Evolutionary conservation across 2,888 invertebrate genomes (phyloP).

Genomic region (Clistopyga incitator): DNA sequence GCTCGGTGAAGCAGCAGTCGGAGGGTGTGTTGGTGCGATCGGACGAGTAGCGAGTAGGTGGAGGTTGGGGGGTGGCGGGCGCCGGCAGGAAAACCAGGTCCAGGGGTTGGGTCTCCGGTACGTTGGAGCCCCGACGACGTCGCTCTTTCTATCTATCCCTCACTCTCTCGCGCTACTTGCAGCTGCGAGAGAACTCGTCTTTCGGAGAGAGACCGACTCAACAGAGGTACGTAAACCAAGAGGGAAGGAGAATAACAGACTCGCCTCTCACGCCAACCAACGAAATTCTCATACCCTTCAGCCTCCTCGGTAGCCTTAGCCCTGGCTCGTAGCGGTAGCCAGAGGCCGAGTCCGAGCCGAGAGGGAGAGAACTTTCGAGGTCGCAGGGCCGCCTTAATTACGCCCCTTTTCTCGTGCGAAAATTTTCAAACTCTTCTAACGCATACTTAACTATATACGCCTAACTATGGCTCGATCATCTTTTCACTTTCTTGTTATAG

Average conservation of each 20-base stretch:
- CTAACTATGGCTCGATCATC: too few relatives aligned
- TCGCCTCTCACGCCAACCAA: slow-evolving; percentile 74
- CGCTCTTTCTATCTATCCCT: slow-evolving; percentile 42
- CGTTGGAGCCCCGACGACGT: slow-evolving; percentile 62
- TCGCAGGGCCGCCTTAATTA: slow-evolving; percentile 80
- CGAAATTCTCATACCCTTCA: slow-evolving; percentile 42
- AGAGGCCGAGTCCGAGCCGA: slow-evolving; percentile 78
- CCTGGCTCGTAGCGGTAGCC: slow-evolving; percentile 72
- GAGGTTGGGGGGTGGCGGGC: slow-evolving; percentile 59
- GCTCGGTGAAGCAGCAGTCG: slow-evolving; percentile 72
- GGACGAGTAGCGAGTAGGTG: slow-evolving; percentile 54
- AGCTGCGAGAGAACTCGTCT: slow-evolving; percentile 52
- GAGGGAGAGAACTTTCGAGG: slow-evolving; percentile 76
- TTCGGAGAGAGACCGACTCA: slow-evolving; percentile 69
- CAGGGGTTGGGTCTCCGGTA: slow-evolving; percentile 46
- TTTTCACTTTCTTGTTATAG: slow-evolving; percentile 48
- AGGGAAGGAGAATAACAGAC: slow-evolving; percentile 81
- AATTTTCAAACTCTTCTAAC: neutral
- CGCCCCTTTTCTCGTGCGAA: slow-evolving; percentile 68
- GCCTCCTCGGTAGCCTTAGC: slow-evolving; percentile 8
- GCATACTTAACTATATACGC: neutral
- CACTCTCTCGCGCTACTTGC: slow-evolving; percentile 27
- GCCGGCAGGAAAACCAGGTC: slow-evolving; percentile 64
- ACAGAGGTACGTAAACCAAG: slow-evolving; percentile 77
- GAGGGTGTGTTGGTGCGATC: slow-evolving; percentile 65